phyloP scores from a whole-genome alignment of 1,140 invertebrate genomes.

The Eufriesea mexicana region DNA sequence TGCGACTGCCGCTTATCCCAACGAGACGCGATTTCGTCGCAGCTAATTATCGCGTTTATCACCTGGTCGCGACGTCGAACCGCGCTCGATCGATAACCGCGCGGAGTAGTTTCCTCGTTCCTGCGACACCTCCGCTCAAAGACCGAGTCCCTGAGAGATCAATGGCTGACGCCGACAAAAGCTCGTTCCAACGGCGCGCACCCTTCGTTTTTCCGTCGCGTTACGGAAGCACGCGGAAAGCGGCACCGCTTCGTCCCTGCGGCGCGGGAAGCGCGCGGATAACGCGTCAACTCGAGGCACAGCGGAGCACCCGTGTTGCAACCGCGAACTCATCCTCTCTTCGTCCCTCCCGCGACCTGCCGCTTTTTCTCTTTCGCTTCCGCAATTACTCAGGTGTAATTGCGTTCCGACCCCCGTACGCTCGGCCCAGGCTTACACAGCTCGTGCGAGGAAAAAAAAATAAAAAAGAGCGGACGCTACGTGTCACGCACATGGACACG shows the following conservation, averaged over 20 bases:
- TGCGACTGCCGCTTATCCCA: too few species aligned
- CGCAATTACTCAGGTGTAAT: slow-evolving; percentile 78
- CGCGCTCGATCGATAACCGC: too few species aligned
- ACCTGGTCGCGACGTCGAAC: too few species aligned
- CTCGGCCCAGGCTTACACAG: slow-evolving; percentile 32
- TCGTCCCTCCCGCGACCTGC: not conserved
- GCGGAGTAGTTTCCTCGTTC: too few species aligned
- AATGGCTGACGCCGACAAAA: not conserved
- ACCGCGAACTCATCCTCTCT: slow-evolving; percentile 50
- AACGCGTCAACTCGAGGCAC: slow-evolving; percentile 39
- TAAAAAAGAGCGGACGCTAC: slow-evolving; percentile 24
- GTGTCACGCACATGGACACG: slow-evolving; percentile 7
- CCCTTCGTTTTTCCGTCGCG: slow-evolving; percentile 1
- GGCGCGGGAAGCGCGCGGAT: slow-evolving; percentile 1
- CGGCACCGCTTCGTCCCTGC: slow-evolving; percentile 34
- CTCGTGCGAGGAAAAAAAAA: slow-evolving; percentile 62
- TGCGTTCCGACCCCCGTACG: slow-evolving; percentile 62
- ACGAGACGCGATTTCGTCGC: too few species aligned
- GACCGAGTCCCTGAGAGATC: not conserved
- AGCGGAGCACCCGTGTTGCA: slow-evolving; percentile 53
- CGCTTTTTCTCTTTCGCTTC: slow-evolving; percentile 48
- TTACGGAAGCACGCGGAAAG: slow-evolving; percentile 19
- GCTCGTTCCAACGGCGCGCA: not conserved
- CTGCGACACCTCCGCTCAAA: not conserved
- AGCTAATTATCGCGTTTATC: not conserved